Base-by-base conservation (phyloP, 2,113 vertebrate species). In the Sinocyclocheilus rhinocerous region DNA sequence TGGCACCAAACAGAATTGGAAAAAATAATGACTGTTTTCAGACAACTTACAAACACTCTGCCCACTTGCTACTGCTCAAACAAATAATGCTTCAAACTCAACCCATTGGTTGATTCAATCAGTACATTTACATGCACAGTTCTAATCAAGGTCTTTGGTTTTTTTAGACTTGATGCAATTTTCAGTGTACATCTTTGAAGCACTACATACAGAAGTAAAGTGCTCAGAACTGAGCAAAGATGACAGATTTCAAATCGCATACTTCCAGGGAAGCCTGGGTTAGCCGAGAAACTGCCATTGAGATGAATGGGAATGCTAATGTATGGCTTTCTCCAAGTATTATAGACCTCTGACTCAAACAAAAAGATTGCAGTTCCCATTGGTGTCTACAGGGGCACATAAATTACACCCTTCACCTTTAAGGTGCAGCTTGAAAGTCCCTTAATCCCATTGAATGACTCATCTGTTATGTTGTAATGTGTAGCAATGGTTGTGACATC, bases 401-500 rank as follows among this genome's bases (percentile, higher is more conserved):
- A 39, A n/a, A 61, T 39, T 42, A 39, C 55, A 42, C 36, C 5
- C 18, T 78, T 59, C 50, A 78, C 76, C 52, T 22, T 81, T 18
- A 65, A 45, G 78, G 36, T 81, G 39, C 13, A 26, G 22, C n/a
- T 48, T 45, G n/a, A 65, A 61, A 26, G 36, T 81, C 39, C 88
- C 88, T 67, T 73, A 86, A 85, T 87, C 91, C 90, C 84, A 87
- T 83, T 59, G 80, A 91, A 87, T 91, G 94, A 93, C 92, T 96
- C 91, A 89, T 91, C 91, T 59, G 29, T 69, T 76, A 52, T 94
- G 94, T 93, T 94, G 94, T 93, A 91, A 92, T 92, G 92, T 81
- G 1, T 78, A 91, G 93, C 89, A 95, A 93, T 86, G 67, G 86
- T 80, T 76, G 39, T 90, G 89, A 87, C 85, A 90, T 94, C 91